These are phyloP conservation scores for Salvelinus fontinalis DNA, from an alignment of 2,113 vertebrate species.

Conservation along the genomic window DNA sequence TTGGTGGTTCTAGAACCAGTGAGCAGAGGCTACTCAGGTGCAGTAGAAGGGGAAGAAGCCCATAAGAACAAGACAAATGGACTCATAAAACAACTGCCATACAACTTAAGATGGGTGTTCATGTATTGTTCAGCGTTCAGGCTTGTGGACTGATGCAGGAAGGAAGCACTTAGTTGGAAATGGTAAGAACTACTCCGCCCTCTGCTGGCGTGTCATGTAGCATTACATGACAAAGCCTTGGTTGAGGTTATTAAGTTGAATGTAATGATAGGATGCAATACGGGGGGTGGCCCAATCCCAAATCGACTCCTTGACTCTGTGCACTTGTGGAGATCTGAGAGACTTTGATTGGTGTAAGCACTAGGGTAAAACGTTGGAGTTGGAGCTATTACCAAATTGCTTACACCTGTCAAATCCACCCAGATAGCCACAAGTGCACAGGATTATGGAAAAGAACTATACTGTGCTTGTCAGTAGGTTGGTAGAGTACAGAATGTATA, in stretches of 20 bases:
- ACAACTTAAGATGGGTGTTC: slow-evolving; percentile 47
- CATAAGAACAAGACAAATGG: slow-evolving; percentile 44
- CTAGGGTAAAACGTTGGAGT: too few species aligned
- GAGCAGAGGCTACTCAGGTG: slow-evolving; percentile 28
- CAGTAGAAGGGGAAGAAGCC: slow-evolving; percentile 39
- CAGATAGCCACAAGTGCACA: neutral
- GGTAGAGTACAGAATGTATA: neutral
- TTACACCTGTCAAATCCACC: neutral
- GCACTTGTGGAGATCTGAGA: too few species aligned
- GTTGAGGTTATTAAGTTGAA: neutral
- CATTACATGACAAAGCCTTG: neutral
- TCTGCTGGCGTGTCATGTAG: slow-evolving; percentile 44
- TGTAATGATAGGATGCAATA: neutral
- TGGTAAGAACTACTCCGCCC: slow-evolving; percentile 56
- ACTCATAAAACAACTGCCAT: slow-evolving; percentile 25
- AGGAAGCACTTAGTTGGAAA: neutral
- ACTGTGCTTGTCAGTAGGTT: neutral
- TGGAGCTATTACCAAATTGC: neutral
- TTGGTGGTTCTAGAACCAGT: neutral
- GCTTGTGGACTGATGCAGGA: slow-evolving; percentile 21
- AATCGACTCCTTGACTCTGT: too few species aligned
- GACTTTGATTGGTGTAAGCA: too few species aligned
- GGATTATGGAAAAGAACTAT: neutral
- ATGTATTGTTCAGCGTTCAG: slow-evolving; percentile 2
- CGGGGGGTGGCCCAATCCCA: too few species aligned